phyloP scores from a whole-genome alignment of 2,888 invertebrate genomes.

The Tetheella fluctuosa region DNA sequence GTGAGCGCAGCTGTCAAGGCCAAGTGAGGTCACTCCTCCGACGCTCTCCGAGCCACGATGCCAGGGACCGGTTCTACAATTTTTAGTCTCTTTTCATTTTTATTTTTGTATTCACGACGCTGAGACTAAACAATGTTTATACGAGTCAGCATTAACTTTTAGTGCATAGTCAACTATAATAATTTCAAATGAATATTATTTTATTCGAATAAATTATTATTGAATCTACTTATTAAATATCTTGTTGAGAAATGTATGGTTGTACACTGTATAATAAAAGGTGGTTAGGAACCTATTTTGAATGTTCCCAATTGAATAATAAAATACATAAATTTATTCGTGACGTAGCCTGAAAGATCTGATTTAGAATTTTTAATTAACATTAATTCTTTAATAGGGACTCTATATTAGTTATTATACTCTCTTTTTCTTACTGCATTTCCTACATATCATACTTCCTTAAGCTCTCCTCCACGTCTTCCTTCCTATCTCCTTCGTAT shows the following conservation, averaged over 20 bases:
- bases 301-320: no score
- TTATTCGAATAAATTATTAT: neutral
- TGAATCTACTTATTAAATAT: neutral
- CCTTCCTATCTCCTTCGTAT: no score
- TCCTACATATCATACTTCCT: no score
- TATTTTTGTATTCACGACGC: constrained; percentile 83
- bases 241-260: neutral
- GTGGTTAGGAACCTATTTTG: no score
- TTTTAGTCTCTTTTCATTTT: constrained; percentile 83
- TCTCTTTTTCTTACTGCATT: no score
- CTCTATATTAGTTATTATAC: no score
- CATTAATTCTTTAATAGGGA: no score
- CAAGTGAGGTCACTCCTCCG: constrained; percentile 83
- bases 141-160: constrained; percentile 80
- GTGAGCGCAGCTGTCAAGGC: constrained; percentile 83
- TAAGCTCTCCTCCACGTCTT: no score
- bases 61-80: constrained; percentile 81
- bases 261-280: neutral
- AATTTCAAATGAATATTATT: constrained; percentile 42
- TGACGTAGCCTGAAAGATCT: no score
- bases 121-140: constrained; percentile 83
- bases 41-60: constrained; percentile 79
- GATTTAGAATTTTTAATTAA: no score
- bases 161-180: constrained; percentile 67
- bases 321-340: no score